Percentiles rank a stretch among this genome's conserved stretches.
These are phyloP conservation scores for Glareola pratincola DNA, from an alignment of 2,113 vertebrate genomes.

Conservation along the genomic window DNA sequence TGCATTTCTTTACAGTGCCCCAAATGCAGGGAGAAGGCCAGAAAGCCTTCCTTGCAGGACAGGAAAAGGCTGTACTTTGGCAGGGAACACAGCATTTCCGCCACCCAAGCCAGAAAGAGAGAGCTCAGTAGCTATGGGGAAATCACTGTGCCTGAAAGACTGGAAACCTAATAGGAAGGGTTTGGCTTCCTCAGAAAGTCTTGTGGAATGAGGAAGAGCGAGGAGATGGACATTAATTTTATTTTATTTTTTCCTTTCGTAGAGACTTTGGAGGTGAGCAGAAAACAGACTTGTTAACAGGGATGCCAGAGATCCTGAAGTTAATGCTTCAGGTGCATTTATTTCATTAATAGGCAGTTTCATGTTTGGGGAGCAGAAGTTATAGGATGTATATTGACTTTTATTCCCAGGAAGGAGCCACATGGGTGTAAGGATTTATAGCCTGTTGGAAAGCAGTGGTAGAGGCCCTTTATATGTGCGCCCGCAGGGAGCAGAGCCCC, in stretches of 20 bases:
- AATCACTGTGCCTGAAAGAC: background rate
- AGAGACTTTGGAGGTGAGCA: background rate
- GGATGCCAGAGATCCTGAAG: background rate
- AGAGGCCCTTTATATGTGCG: background rate
- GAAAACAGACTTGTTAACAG: background rate
- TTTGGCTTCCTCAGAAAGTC: background rate
- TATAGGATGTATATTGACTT: background rate
- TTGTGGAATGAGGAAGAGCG: background rate
- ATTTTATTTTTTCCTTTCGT: background rate
- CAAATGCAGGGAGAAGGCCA: background rate
- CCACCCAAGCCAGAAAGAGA: background rate
- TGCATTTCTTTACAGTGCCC: background rate
- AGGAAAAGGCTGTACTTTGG: background rate
- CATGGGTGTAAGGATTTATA: rapidly evolving
- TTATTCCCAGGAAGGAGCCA: background rate
- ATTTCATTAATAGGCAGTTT: background rate
- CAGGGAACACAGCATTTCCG: background rate
- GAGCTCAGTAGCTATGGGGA: background rate
- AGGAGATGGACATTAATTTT: background rate
- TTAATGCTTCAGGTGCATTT: background rate
- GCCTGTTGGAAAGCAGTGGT: background rate
- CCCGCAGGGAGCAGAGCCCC: background rate
- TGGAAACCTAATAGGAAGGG: background rate
- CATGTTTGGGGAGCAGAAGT: background rate
- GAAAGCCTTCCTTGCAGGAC: background rate